Evolutionary conservation across 1,140 invertebrate species (phyloP), one percentile per base, ranked within the genome.

Genomic region (Bombyx mandarina): DNA sequence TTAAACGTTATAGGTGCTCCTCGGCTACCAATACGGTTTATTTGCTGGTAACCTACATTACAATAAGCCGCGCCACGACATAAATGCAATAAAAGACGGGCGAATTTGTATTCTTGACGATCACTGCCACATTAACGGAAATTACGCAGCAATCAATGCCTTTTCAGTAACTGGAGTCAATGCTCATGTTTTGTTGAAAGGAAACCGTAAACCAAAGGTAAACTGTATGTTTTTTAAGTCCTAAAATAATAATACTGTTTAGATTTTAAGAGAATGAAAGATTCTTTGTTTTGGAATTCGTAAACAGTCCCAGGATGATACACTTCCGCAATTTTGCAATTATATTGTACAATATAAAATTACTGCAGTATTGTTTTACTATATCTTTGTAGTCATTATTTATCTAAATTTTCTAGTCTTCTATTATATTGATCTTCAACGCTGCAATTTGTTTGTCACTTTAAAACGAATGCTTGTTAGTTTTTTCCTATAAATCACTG

Each of bases 1-100:
- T 45, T 45, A 10, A 8, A 45, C 7, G 1, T 45, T 8, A 45
- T 45, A 79, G 77, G 54, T 77, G 0, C 56, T 75, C 45, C 35
- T 77, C 3, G 75, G 58, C 0, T 79, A 74, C 50, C 63, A 74
- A 7, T 61, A 46, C 9, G 77, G 75, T 0, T 26, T 69, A 50
- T 8, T 77, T 18, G 66, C 77, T n/a, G 71, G 57, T 0, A 77
- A 69, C 43, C 43, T 79, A 2, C 58, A 79, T 49, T 76, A 65
- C 46, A 50, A 61, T 0, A 59, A 63, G 4, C 71, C 69, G 7
- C 57, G 69, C 0, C 18, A 66, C 1, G 75, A 79, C 44, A 53
- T 77, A 3, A 50, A 26, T 2, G 67, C 63, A 1, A 4, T 79
- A 0, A 58, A 53, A 8, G 70, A 73, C 1, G 67, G 66, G 2